Evolutionary conservation across 2,113 vertebrate species (phyloP).

Genomic region (Myodes glareolus): DNA sequence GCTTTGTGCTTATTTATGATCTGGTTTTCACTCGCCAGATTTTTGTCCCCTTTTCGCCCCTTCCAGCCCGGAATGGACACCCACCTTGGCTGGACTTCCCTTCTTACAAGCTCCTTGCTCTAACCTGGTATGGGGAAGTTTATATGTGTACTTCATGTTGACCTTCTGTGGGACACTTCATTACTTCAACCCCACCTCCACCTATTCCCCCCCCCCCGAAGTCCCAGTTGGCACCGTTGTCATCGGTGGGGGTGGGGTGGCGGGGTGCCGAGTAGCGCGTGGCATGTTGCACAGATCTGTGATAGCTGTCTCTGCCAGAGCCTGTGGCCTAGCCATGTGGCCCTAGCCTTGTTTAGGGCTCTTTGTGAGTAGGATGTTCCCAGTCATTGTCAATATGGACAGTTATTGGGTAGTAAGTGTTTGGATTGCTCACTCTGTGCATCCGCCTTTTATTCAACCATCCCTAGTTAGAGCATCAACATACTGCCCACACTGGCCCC

Average conservation of each 20-base stretch:
- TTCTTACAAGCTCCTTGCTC: slow-evolving; percentile 53
- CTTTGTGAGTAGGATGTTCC: slow-evolving; percentile 60
- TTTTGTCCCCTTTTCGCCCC: slow-evolving; percentile 59
- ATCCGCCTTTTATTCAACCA: slow-evolving; percentile 47
- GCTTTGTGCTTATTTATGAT: slow-evolving; percentile 81
- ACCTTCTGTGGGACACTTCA: neutral
- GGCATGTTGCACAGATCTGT: neutral
- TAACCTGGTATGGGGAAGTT: slow-evolving; percentile 21
- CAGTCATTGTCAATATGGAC: slow-evolving; percentile 25
- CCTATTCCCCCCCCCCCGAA: too few relatives aligned
- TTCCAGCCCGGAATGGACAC: slow-evolving; percentile 37
- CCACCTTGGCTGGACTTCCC: neutral
- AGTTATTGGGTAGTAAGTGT: slow-evolving; percentile 61
- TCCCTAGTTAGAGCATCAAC: slow-evolving; percentile 21
- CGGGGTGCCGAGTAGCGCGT: neutral
- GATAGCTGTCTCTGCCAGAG: neutral
- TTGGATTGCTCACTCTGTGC: slow-evolving; percentile 60
- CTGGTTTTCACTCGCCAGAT: slow-evolving; percentile 50
- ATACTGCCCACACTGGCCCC: neutral
- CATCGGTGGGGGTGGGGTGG: neutral
- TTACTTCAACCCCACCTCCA: slow-evolving; percentile 8
- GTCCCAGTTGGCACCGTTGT: neutral
- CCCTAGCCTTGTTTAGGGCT: slow-evolving; percentile 57
- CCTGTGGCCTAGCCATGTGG: slow-evolving; percentile 9
- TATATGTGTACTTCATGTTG: neutral